A percentile compares a stretch with the other conserved stretches of the same genome.
Evolutionary conservation across 1,140 invertebrate species (phyloP).

Genomic region (Daktulosphaira vitifoliae): DNA sequence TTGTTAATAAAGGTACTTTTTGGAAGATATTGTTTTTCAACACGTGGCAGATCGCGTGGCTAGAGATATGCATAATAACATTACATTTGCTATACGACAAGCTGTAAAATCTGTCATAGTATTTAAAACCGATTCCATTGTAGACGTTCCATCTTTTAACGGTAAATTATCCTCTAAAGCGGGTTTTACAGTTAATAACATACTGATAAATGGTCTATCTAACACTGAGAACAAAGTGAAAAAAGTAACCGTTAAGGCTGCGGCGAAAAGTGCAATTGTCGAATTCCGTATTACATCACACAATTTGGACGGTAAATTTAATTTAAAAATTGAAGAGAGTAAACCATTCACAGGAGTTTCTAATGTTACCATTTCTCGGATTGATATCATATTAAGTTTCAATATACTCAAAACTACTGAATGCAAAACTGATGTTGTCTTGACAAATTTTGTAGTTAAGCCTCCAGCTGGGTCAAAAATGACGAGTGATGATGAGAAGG

Average conservation of each 20-base stretch:
- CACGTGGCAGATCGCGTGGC: neutral
- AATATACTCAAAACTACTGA: conserved; percentile 4
- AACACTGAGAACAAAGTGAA: conserved; percentile 15
- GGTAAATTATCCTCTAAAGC: neutral
- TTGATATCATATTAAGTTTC: neutral
- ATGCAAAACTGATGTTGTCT: neutral
- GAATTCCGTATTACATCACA: neutral
- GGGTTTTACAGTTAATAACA: neutral
- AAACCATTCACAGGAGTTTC: neutral
- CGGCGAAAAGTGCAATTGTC: neutral
- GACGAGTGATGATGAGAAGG: neutral
- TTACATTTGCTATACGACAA: neutral
- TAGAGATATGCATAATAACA: conserved; percentile 9
- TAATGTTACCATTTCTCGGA: neutral
- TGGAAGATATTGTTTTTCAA: conserved; percentile 13
- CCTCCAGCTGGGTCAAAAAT: neutral
- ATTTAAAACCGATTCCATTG: neutral
- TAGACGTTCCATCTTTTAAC: neutral
- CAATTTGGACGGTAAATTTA: neutral
- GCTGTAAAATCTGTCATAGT: neutral
- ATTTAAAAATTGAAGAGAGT: conserved; percentile 15
- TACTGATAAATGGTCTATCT: neutral
- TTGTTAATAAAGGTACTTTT: neutral
- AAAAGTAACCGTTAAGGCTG: neutral
- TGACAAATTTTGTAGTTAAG: neutral